Base-by-base conservation (phyloP, 2,888 invertebrate genomes). In the Zootermopsis nevadensis region DNA sequence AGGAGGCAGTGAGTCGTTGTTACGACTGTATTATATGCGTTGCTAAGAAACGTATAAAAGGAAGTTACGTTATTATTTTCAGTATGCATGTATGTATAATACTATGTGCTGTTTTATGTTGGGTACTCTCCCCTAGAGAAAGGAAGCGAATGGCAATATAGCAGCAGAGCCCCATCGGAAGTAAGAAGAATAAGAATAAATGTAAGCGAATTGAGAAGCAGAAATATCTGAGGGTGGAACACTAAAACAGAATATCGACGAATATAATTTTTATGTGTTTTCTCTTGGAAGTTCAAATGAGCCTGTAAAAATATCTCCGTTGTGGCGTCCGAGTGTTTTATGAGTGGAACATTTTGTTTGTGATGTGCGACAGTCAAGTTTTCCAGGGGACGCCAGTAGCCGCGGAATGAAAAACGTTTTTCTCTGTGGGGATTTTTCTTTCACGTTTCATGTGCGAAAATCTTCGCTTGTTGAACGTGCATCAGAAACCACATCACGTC, bases 191-290 rank as follows among this genome's bases (percentile, higher is more conserved):
- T 69, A 33, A 33, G n/a, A n/a, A n/a, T n/a, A n/a, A n/a, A n/a
- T n/a, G n/a, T n/a, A 69, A 69, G 27, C 30, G 33, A 69, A 69
- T 33, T 33, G 31, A 69, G 33, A 30, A 67, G 31, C 10, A 69
- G 69, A 69, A 69, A 60, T 0, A 4, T 69, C 31, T 33, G 33
- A 69, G 69, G 3, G 69, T 33, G 24, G 69, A 22, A 10, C 33
- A 74, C 38, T 74, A 38, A 38, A n/a, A 22, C 24, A 15, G 33
- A 79, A 53, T 79, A 79, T 79, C 79, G 79, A 35, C 33, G 66
- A 66, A 38, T 35, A 35, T n/a, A 79, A 79, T 74, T 74, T 79
- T 79, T 79, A 79, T 79, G 79, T 79, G 60, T 79, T 79, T 66
- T 79, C 79, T 79, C 79, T 38, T 66, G 55, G 79, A 76, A 79